Evolutionary conservation across 92 coral and sea anemone species (phyloP).

Genomic region (Isaurus tuberculatus): DNA sequence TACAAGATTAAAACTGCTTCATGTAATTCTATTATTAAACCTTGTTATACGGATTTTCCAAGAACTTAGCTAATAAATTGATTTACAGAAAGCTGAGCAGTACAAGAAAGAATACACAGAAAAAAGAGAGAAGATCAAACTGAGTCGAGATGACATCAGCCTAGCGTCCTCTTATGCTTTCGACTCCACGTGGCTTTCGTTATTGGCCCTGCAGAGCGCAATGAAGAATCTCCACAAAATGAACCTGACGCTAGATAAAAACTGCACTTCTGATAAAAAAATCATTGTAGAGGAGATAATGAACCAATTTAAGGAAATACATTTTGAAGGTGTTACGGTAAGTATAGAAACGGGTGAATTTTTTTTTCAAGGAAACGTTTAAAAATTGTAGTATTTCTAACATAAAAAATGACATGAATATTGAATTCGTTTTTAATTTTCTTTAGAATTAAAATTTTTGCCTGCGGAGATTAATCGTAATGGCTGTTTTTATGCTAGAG

Average conservation of each 20-base stretch:
- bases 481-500: no score
- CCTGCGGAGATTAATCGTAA: no score
- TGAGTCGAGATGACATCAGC: neutral
- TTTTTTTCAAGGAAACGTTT: neutral
- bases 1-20: no score
- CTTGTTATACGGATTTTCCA: no score
- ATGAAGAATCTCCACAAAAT: constrained; percentile 25
- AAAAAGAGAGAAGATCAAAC: neutral
- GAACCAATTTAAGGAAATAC: constrained; percentile 24
- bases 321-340: constrained; percentile 88
- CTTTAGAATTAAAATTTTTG: no score
- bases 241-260: constrained; percentile 50
- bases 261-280: neutral
- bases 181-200: constrained; percentile 76
- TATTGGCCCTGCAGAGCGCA: constrained; percentile 67
- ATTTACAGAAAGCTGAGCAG: constrained; percentile 15
- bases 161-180: constrained; percentile 57
- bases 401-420: no score
- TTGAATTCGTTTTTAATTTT: no score
- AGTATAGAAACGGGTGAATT: neutral
- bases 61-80: neutral
- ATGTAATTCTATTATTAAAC: no score
- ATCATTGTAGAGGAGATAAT: neutral
- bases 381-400: no score
- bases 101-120: constrained; percentile 12